Base-by-base conservation (phyloP, 2,888 invertebrate genomes). In the Leptopilina syphax region DNA sequence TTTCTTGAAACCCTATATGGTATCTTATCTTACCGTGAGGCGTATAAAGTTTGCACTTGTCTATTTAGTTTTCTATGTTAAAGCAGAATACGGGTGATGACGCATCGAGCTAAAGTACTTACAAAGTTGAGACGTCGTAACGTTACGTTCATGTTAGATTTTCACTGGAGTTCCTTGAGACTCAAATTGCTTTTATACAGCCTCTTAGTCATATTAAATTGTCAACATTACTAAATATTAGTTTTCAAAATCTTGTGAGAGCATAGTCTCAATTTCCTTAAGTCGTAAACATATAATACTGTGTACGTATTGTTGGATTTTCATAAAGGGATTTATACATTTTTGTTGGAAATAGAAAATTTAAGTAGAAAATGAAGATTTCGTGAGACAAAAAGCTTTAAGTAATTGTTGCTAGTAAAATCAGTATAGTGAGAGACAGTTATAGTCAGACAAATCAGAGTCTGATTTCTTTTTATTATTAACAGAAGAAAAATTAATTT, bases 21-120 rank as follows among this genome's bases (percentile, higher is more conserved):
- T 68, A 79, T 78, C 80, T 83, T 82, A 83, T 82, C 80, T 83
- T 70, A 76, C 80, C 60, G 76, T 79, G 81, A 80, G 77, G 82
- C 81, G 78, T 77, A 78, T 78, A 79, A 79, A 83, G 81, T 82
- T 83, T 81, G 65, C 80, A 82, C 80, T 82, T 81, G 83, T 81
- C 81, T 83, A 80, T 79, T 81, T 80, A 80, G 77, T 78, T 60
- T 80, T 77, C 79, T 67, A 80, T 79, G 81, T 78, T 50, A 47
- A 54, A 73, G 27, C 78, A 76, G 76, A 76, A 66, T 79, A 77
- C 77, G 78, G 68, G 78, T 80, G 78, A 80, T 80, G 81, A 81
- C 79, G 80, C 57, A 54, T 70, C 9, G 54, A 70, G 70, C 34
- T 70, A 73, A 57, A 60, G 73, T 73, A 57, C 57, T 73, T 60